Base-by-base conservation (phyloP, 2,113 vertebrate species). In the Plectropomus leopardus region DNA sequence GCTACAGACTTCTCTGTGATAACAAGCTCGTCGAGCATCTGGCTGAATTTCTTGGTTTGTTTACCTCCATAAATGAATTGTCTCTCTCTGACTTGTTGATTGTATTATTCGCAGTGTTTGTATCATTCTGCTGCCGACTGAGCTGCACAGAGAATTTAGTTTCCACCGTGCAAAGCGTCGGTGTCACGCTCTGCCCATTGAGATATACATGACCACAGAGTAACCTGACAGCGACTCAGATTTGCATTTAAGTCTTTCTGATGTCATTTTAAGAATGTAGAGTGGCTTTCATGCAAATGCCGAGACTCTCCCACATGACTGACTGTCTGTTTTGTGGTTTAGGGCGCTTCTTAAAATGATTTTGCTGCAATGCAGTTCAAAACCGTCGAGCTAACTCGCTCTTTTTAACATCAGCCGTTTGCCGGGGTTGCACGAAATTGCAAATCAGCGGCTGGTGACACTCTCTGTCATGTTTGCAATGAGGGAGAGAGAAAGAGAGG, bases 401-500 rank as follows among this genome's bases (percentile, higher is more conserved):
- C 71, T 65, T 85, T 78, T 72, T 76, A 85, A 84, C 84, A 65
- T 69, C 79, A 84, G 66, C 73, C 66, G 19, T 70, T 84, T 81
- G 69, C 83, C 28, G 68, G 40, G 76, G 76, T 84, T 82, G 73
- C 87, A 87, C 68, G 1, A 80, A 90, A 89, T 89, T 90, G 80
- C 89, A 88, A 89, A 91, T 90, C 86, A 71, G 86, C 21, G 59
- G 71, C 84, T 78, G 78, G 87, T 87, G 91, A 82, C 87, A 80
- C 63, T 50, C 69, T 75, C 84, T 90, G 88, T 91, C 85, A 87
- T 89, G 86, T 93, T 88, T 80, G 71, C 72, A 34, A 61, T 30
- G 70, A 75, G 73, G 32, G 45, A 70, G 45, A 45, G 72, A 28
- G 61, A 23, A 11, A 26, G 57, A 7, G 34, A 54, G 14, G 76